A percentile compares a stretch with the other conserved stretches of the same genome.
Evolutionary conservation across 2,797 vertebrate genomes (phyloP).

Genomic region (Clarias pachynema): DNA sequence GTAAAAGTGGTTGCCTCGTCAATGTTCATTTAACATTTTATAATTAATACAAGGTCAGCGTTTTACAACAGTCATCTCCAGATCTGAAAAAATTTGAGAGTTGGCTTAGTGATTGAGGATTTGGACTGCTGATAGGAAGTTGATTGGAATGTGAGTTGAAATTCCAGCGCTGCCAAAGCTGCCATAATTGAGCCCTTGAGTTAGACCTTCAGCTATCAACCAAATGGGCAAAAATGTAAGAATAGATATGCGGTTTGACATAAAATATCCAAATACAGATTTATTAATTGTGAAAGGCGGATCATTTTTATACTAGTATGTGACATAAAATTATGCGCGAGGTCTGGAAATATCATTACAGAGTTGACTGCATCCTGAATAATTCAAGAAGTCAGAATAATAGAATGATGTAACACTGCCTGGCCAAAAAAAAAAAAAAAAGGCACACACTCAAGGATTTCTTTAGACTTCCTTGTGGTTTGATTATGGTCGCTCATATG

Average conservation of each 20-base stretch:
- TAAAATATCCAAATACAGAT: not conserved
- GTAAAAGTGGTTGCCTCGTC: not conserved
- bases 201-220: not conserved
- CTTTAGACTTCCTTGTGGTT: too few relatives aligned
- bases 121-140: not conserved
- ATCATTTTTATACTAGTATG: not conserved
- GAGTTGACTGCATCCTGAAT: not conserved
- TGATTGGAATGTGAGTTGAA: not conserved
- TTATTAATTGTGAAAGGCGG: not conserved
- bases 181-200: not conserved
- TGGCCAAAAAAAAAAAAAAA: too few relatives aligned
- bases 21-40: not conserved
- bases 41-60: not conserved
- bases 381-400: not conserved
- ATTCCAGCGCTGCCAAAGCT: not conserved
- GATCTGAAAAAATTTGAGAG: not conserved
- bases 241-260: not conserved
- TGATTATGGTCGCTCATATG: too few relatives aligned
- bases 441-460: too few relatives aligned
- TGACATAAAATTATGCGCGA: not conserved
- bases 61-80: not conserved
- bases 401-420: not conserved
- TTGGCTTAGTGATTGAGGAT: too few relatives aligned
- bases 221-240: not conserved
- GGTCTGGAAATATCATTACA: not conserved